Evolutionary conservation across 1,140 invertebrate genomes (phyloP), one percentile per base, ranked within the genome.

Genomic region (Panagrolaimus sp.): DNA sequence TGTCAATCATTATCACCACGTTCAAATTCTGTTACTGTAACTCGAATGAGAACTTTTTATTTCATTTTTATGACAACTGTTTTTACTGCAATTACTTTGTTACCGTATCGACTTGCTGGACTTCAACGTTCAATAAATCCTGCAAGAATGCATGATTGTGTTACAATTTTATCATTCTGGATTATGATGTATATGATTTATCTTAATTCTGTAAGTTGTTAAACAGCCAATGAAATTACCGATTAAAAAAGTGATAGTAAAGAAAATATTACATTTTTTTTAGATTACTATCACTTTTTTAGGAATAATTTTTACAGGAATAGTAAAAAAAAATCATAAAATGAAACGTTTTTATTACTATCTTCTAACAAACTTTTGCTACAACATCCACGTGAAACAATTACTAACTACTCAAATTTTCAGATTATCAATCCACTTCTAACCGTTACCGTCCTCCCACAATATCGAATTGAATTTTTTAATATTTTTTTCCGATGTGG

Each of bases 1-100:
- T 57, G 51, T 27, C 20, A 20, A 25, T 76, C 43, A 9, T 23
- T 43, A 8, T 23, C 45, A 5, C 23, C 44, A 13, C 76, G 74
- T 11, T 66, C 73, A 14, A 67, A 78, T 53, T 78, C 72, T 7
- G 68, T 72, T 5, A 62, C 74, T 51, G 62, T 73, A 48, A 48
- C 78, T 8, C 61, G 76, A 68, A 69, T 77, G 73, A 31, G 73
- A 45, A 79, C 75, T 14, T 77, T 77, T 53, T 77, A 77, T 61
- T 77, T 77, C 63, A 73, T 77, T 44, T 77, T 77, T 47, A 77
- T 77, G 74, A 76, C 69, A 25, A 80, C 78, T 23, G 70, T 77
- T 13, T 77, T 77, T 53, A 77, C 75, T 20, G 75, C 78, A 1
- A 63, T 75, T 31, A 76, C 74, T 42, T 61, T 76, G n/a, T 62